Percentiles rank a stretch among this genome's conserved stretches.
Conservation (phyloP, 2,888 invertebrate genomes). For the Melinaea menophilus region DNA sequence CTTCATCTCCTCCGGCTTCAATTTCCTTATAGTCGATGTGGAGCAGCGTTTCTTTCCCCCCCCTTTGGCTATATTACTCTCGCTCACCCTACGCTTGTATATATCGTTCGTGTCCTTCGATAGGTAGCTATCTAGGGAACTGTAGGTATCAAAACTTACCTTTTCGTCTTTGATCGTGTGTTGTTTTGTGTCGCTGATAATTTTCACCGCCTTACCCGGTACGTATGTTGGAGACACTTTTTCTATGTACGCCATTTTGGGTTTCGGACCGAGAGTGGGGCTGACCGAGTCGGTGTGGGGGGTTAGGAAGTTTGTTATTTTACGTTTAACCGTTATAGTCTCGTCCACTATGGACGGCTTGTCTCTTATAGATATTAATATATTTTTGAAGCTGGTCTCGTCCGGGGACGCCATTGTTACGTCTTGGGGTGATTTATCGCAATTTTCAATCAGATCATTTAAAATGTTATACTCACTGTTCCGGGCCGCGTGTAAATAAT, state of each 20-base stretch:
- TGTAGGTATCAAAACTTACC: constrained; percentile 64
- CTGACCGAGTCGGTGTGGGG: constrained; percentile 59
- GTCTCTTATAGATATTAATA: constrained; percentile 65
- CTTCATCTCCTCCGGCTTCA: constrained; percentile 62
- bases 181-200: constrained; percentile 76
- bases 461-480: constrained; percentile 72
- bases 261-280: constrained; percentile 52
- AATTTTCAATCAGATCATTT: constrained; percentile 51
- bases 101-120: constrained; percentile 66
- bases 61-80: constrained; percentile 53
- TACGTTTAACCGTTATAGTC: constrained; percentile 58
- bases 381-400: constrained; percentile 65
- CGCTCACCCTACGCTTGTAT: constrained; percentile 61
- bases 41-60: constrained; percentile 62
- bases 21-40: constrained; percentile 58
- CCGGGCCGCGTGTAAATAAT: constrained; percentile 45
- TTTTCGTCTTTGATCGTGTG: constrained; percentile 59
- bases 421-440: constrained; percentile 69
- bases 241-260: constrained; percentile 68
- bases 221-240: constrained; percentile 64
- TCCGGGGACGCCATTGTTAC: constrained; percentile 71
- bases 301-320: constrained; percentile 60
- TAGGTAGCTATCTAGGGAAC: constrained; percentile 76
- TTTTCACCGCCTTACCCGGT: constrained; percentile 87
- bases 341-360: constrained; percentile 61